Evolutionary conservation across 2,888 invertebrate genomes (phyloP).

Genomic region (Oscheius myriophilus): DNA sequence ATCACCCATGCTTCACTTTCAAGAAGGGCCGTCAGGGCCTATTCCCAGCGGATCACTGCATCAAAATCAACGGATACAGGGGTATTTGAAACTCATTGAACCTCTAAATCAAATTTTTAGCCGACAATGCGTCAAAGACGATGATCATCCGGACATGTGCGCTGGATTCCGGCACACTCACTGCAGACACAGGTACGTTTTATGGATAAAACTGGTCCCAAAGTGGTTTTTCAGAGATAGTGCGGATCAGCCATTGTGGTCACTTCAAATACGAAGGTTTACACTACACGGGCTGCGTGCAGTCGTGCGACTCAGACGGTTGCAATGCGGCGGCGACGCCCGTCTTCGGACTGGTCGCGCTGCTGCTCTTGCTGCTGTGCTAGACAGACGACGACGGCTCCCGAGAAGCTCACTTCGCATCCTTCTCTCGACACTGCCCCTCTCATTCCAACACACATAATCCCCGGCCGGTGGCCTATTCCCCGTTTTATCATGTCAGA

Average conservation of each 20-base stretch:
- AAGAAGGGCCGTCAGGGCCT: slow-evolving; percentile 89
- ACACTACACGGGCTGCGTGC: slow-evolving; percentile 65
- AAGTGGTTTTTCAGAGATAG: slow-evolving; percentile 78
- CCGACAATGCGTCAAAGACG: slow-evolving; percentile 59
- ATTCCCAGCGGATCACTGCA: slow-evolving; percentile 95
- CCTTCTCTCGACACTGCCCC: slow-evolving; percentile 23
- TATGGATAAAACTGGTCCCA: not conserved
- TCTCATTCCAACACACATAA: slow-evolving; percentile 30
- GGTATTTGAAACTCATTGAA: slow-evolving; percentile 76
- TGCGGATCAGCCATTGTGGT: slow-evolving; percentile 96
- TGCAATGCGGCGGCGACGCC: slow-evolving; percentile 55
- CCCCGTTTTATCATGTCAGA: slow-evolving; percentile 26
- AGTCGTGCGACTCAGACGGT: slow-evolving; percentile 67
- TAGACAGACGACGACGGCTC: slow-evolving; percentile 7
- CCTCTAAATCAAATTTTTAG: slow-evolving; percentile 39
- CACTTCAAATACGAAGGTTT: slow-evolving; percentile 81
- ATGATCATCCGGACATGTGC: slow-evolving; percentile 93
- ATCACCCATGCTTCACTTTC: slow-evolving; percentile 92
- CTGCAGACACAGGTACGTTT: slow-evolving; percentile 82
- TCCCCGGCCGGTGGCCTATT: slow-evolving; percentile 3
- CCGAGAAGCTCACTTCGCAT: slow-evolving; percentile 23
- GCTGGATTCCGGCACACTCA: slow-evolving; percentile 91
- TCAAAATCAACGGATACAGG: slow-evolving; percentile 90
- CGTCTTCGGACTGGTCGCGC: slow-evolving; percentile 2
- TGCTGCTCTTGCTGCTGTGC: slow-evolving; percentile 9